Percentiles rank a stretch among this genome's conserved stretches.
phyloP scores from a whole-genome alignment of 2,888 invertebrate species.

The Pollenia angustigena region DNA sequence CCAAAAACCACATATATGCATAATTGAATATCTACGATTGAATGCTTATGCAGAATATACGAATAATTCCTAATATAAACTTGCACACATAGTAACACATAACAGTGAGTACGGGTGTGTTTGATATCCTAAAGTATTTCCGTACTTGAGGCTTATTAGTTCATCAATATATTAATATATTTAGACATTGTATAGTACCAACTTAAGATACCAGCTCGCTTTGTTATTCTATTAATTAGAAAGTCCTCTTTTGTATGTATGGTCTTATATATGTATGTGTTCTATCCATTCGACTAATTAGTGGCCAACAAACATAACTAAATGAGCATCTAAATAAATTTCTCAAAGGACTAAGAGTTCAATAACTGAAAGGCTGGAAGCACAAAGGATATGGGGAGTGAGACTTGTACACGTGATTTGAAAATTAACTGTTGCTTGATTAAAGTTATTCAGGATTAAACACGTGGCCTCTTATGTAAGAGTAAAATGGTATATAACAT shows the following conservation, averaged over 20 bases:
- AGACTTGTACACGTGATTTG: slow-evolving; percentile 40
- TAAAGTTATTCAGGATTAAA: slow-evolving; percentile 42
- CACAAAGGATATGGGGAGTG: not conserved
- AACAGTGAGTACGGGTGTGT: not conserved
- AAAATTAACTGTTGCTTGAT: slow-evolving; percentile 53
- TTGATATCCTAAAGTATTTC: slow-evolving; percentile 3
- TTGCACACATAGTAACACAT: not conserved
- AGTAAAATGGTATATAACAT: not conserved
- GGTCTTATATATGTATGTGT: not conserved
- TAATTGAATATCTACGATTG: slow-evolving; percentile 6
- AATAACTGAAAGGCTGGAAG: slow-evolving; percentile 30
- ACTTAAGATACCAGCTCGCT: not conserved
- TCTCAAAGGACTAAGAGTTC: slow-evolving; percentile 6
- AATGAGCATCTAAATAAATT: slow-evolving; percentile 33
- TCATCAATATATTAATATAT: not conserved
- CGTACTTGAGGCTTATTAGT: slow-evolving; percentile 24
- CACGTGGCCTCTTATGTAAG: slow-evolving; percentile 40
- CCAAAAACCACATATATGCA: not conserved
- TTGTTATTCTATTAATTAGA: slow-evolving; percentile 10
- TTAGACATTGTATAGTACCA: not conserved
- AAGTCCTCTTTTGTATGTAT: not conserved
- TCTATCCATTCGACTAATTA: slow-evolving; percentile 28
- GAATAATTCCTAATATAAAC: too few relatives aligned
- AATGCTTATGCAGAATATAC: not conserved
- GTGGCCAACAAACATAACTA: slow-evolving; percentile 37